These are phyloP conservation scores for Diadumene lineata DNA, from an alignment of 92 coral and sea anemone species.

Conservation along the genomic window DNA sequence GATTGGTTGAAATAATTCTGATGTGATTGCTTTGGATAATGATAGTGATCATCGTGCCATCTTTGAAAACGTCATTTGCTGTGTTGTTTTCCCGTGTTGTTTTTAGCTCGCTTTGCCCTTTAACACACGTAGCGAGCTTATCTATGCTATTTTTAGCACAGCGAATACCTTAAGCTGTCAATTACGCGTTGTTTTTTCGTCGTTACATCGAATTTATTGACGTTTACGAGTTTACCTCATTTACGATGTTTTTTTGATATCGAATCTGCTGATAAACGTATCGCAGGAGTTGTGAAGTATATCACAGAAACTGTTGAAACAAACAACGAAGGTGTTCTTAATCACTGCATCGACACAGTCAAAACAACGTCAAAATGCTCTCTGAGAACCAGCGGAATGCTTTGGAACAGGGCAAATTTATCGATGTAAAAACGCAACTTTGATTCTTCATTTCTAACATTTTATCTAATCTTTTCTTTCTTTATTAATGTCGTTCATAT, in stretches of 20 bases:
- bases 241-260: background rate
- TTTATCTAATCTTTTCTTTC: too few relatives aligned
- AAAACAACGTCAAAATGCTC: too few relatives aligned
- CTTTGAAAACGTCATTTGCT: constrained; percentile 16
- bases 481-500: too few relatives aligned
- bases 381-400: too few relatives aligned
- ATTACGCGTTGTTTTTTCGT: background rate
- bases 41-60: constrained; percentile 10
- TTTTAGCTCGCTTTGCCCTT: background rate
- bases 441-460: too few relatives aligned
- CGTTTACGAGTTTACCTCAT: too few relatives aligned
- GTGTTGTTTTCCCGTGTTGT: background rate
- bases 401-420: too few relatives aligned
- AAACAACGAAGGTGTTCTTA: too few relatives aligned
- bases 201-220: background rate
- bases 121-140: constrained; percentile 19
- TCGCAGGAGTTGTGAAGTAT: background rate
- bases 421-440: too few relatives aligned
- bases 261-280: background rate
- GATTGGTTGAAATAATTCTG: constrained; percentile 9
- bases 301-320: background rate
- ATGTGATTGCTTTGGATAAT: background rate
- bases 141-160: background rate
- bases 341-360: too few relatives aligned
- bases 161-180: background rate